Evolutionary conservation across 1,140 invertebrate species (phyloP), one percentile per base, ranked within the genome.

Genomic region (Scylla paramamosain): DNA sequence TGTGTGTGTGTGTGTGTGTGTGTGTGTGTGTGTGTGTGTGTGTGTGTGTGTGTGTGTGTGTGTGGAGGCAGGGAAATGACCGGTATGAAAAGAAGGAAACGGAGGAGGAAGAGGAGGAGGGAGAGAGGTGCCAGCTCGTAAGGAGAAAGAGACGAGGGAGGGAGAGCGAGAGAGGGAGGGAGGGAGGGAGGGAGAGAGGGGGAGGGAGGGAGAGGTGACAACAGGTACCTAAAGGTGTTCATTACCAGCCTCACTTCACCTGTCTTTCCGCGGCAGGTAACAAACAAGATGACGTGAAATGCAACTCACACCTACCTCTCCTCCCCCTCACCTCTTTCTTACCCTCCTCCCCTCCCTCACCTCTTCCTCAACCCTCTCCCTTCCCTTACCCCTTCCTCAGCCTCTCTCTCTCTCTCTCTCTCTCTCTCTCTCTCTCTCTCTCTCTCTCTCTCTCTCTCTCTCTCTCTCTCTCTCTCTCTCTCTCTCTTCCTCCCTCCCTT

Each of bases 1-100:
- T 77, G 67, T 77, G 67, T 77, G 67, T 77, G 52, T 3, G 52
- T 12, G 52, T 59, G 52, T 16, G 96, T 94, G 32, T 32, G n/a
- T 52, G 91, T n/a, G 45, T 88, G 45, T 45, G 45, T 45, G 67
- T 77, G 67, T 77, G 67, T 77, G 67, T 77, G 67, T 77, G 67
- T 77, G 67, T 77, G 67, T 77, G 67, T 77, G 67, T 77, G 67
- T 77, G 8, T 77, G 67, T 77, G 67, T 77, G 25, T 12, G 67
- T 77, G 86, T 45, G 86, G 1, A 59, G 16, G 52, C 10, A 20
- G 10, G 52, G 0, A 59, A 59, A 59, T 59, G 52, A 14, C 52
- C 52, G 10, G 52, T 59, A 20, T 12, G 52, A 59, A 48, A 4
- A 48, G 52, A 8, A 59, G 10, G 16, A 59, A 59, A 12, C n/a